phyloP scores from a whole-genome alignment of 2,113 vertebrate species.

The Macquaria ambigua region DNA sequence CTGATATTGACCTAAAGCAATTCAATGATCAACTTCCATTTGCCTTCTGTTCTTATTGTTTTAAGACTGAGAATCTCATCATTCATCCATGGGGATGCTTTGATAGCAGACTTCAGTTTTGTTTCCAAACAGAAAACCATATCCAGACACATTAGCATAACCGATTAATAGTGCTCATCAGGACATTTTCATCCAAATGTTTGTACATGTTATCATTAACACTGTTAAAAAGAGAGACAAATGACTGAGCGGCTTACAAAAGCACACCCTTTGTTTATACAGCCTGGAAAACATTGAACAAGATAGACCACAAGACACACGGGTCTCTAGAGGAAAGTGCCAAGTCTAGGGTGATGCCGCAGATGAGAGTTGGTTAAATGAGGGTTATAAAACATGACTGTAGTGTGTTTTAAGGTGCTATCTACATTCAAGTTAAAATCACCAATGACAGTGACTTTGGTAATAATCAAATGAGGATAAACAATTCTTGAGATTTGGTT shows the following conservation, averaged over 20 bases:
- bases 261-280: conserved; percentile 41
- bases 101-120: no score
- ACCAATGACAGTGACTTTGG: background rate
- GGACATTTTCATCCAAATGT: conserved; percentile 34
- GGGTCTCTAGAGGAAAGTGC: background rate
- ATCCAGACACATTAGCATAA: background rate
- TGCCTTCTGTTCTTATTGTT: no score
- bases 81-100: no score
- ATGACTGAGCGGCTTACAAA: background rate
- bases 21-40: background rate
- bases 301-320: background rate
- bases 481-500: background rate
- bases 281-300: conserved; percentile 24
- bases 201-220: conserved; percentile 16
- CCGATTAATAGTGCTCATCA: background rate
- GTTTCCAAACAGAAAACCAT: background rate
- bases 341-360: no score
- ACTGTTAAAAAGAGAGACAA: background rate
- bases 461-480: background rate
- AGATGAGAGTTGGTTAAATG: background rate
- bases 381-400: background rate
- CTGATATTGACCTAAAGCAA: background rate
- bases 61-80: no score
- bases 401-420: background rate
- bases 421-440: no score